Base-by-base conservation (phyloP, 2,888 invertebrate species). In the Hypena proboscidalis region DNA sequence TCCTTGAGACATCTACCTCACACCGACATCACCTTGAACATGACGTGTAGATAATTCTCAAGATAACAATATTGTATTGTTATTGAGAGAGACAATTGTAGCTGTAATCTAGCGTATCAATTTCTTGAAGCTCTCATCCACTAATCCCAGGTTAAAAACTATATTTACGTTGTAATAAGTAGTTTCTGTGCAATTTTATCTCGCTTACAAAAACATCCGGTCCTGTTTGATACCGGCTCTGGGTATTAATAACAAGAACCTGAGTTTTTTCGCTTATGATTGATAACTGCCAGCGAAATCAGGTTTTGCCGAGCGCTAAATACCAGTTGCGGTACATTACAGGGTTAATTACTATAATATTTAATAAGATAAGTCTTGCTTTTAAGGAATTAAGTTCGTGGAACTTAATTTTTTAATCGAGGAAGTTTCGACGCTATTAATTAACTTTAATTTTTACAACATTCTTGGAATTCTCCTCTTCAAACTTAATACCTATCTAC, bases 251-350 rank as follows among this genome's bases (percentile, higher is more conserved):
- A 47, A 42, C 33, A 25, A 51, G 32, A 40, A 42, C 48, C 47
- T 64, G 23, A 32, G 25, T 48, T 66, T 65, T 62, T 36, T 32
- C 34, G 20, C 32, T 31, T 42, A 58, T 68, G 66, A 71, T 73
- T 69, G 66, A 71, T 71, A 63, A 61, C 62, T 54, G 46, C 45
- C 40, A 14, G 45, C 13, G 40, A 4, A 35, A 58, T 45, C 58
- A 46, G 45, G 70, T 58, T 58, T 30, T 41, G 38, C 46, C 42
- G 7, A 13, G 30, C 26, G 29, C 34, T 32, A 41, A 51, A 47
- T 39, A 59, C 35, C 44, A 30, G 51, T 45, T 31, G 45, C 56
- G 29, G 36, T 36, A 45, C 37, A 35, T 47, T 63, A 42, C 20
- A 10, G 20, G 6, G 26, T 22, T 44, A 49, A 60, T 59, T 63